Percentiles rank a stretch among this genome's conserved stretches.
Conservation (phyloP, 2,113 vertebrate species). For the Coptodon rendalli region DNA sequence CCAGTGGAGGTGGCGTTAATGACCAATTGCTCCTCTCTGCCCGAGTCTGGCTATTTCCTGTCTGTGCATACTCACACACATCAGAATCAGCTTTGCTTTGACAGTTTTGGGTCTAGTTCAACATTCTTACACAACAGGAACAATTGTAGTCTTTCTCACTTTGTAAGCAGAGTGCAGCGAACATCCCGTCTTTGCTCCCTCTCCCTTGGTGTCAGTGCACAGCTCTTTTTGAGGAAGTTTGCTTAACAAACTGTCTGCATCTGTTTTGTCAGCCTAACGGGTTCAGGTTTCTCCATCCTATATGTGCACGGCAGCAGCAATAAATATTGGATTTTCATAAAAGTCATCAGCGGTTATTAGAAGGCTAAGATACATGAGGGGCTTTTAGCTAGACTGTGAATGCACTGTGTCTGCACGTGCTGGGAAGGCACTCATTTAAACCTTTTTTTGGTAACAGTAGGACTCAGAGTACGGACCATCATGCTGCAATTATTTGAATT, state of each 20-base stretch:
- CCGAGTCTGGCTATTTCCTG: background rate
- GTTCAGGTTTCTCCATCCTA: background rate
- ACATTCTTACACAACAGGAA: background rate
- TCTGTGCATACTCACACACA: background rate
- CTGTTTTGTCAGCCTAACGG: background rate
- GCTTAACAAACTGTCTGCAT: background rate
- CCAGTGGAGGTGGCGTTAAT: constrained; percentile 15
- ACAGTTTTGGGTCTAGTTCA: background rate
- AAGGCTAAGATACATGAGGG: background rate
- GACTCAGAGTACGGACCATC: background rate
- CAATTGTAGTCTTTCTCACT: background rate
- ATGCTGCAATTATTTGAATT: background rate
- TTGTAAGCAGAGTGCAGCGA: background rate
- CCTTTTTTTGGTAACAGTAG: background rate
- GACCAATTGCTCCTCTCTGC: background rate
- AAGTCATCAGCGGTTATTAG: background rate
- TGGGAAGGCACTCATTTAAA: background rate
- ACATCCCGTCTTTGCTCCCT: background rate
- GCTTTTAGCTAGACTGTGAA: background rate
- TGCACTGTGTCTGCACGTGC: background rate
- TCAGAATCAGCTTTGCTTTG: background rate
- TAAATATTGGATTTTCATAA: background rate
- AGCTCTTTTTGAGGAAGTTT: background rate
- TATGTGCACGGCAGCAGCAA: background rate
- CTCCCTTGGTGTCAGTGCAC: background rate